These are phyloP conservation scores for Eriosoma lanigerum DNA, from an alignment of 1,140 invertebrate genomes.

Conservation along the genomic window DNA sequence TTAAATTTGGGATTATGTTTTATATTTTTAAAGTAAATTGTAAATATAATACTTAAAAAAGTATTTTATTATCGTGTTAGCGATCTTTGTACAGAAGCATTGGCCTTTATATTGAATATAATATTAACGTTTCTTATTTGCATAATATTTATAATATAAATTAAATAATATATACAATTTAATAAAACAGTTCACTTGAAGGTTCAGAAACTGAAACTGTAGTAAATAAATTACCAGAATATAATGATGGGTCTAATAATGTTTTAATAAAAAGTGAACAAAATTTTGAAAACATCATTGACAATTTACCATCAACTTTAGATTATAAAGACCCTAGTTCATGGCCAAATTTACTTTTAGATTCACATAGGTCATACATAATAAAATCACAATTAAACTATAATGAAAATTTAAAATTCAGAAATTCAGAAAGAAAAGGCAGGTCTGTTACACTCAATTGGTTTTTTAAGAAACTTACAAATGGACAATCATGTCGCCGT, in stretches of 20 bases:
- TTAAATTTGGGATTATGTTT: background rate
- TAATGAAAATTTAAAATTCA: slow-evolving; percentile 1
- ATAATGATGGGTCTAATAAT: background rate
- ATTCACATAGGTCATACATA: slow-evolving; percentile 1
- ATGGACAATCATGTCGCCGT: background rate
- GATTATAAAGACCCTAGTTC: slow-evolving; percentile 1
- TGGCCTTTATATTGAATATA: background rate
- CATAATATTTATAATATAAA: slow-evolving; percentile 13
- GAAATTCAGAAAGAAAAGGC: background rate
- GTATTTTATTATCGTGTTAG: no score
- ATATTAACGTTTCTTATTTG: background rate
- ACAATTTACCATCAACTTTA: background rate
- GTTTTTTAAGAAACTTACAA: slow-evolving; percentile 12
- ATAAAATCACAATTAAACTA: background rate
- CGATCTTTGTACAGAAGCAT: no score
- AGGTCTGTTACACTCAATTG: background rate
- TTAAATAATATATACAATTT: slow-evolving; percentile 1
- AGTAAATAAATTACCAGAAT: background rate
- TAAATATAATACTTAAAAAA: background rate
- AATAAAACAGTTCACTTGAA: background rate
- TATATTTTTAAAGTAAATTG: background rate
- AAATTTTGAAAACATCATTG: background rate
- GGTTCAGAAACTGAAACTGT: no score
- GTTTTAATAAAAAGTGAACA: background rate
- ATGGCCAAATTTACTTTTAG: slow-evolving; percentile 1